Base-by-base conservation (phyloP, 1,140 invertebrate genomes). In the Bombyx mandarina region DNA sequence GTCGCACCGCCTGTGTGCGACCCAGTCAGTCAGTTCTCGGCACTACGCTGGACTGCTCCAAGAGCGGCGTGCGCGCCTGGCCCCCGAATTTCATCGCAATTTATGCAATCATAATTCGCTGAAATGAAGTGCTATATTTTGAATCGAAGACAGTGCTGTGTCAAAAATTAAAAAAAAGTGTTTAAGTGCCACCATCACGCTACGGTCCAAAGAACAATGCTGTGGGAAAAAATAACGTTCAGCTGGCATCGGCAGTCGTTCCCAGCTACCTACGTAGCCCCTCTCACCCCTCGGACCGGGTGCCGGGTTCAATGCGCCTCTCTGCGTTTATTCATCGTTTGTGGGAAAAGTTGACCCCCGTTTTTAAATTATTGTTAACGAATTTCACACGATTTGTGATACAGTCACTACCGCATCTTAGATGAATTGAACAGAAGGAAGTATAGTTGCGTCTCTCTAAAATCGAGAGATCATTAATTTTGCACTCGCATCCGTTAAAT, bases 171-270 rank as follows among this genome's bases (percentile, higher is more conserved):
- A 57, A 47, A 64, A 72, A 75, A 74, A 73, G 65, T 77, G 64
- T 58, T 69, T 72, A 75, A 57, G 54, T 60, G 61, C 69, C 67
- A 73, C 76, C 69, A 71, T 79, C 73, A 64, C 67, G 79, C 69
- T 73, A 82, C 82, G 82, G 77, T 87, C 77, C 77, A 79, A 87
- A 82, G 84, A 85, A 85, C 84, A 87, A 87, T 87, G 84, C 82
- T 87, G 84, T 87, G 84, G 84, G 82, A 87, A 87, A 87, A 87
- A 87, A 87, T 87, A 87, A 87, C 84, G 84, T 87, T 84, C 84
- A 87, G 82, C 84, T 87, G 84, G 82, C 82, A 82, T 79, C 82
- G 79, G 74, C 80, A 75, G 73, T 82, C 79, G 84, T 87, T 87
- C 84, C 84, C 84, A 87, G 82, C 82, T 83, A 87, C 82, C 83